phyloP scores from a whole-genome alignment of 1,140 invertebrate species.

The Araneus ventricosus region DNA sequence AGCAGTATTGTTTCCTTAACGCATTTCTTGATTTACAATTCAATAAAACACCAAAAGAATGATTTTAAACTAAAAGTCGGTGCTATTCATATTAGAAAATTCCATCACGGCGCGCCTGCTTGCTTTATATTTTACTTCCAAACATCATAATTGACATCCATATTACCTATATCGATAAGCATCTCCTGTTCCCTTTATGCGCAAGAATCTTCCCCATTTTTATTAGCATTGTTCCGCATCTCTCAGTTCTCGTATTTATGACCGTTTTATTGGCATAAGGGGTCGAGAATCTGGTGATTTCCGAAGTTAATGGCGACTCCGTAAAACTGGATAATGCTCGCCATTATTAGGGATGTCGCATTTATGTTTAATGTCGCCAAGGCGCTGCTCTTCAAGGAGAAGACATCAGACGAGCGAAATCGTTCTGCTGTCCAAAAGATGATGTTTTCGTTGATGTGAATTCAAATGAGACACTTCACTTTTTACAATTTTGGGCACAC shows the following conservation, averaged over 20 bases:
- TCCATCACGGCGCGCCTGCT: not conserved
- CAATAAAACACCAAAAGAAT: not conserved
- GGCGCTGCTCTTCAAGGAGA: not conserved
- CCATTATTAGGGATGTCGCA: slow-evolving; percentile 38
- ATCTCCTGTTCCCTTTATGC: not conserved
- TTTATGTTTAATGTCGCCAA: slow-evolving; percentile 48
- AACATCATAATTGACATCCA: slow-evolving; percentile 35
- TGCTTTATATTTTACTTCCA: not conserved
- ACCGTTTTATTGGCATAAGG: slow-evolving; percentile 52
- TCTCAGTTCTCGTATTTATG: slow-evolving; percentile 45
- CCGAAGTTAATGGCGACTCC: slow-evolving; percentile 34
- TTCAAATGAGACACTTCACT: slow-evolving; percentile 19
- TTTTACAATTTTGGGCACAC: not conserved
- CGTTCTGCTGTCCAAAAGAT: not conserved
- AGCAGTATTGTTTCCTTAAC: not conserved
- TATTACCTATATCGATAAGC: slow-evolving; percentile 32
- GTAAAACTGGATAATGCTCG: slow-evolving; percentile 54
- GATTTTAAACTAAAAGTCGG: not conserved
- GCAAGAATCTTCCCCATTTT: not conserved
- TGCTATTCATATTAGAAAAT: not conserved
- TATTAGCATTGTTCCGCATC: slow-evolving; percentile 32
- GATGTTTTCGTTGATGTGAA: slow-evolving; percentile 19
- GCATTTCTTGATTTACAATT: not conserved
- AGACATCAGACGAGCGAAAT: slow-evolving; percentile 1
- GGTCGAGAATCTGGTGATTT: slow-evolving; percentile 16